Evolutionary conservation across 2,113 vertebrate genomes (phyloP).

Genomic region (Daboia siamensis): DNA sequence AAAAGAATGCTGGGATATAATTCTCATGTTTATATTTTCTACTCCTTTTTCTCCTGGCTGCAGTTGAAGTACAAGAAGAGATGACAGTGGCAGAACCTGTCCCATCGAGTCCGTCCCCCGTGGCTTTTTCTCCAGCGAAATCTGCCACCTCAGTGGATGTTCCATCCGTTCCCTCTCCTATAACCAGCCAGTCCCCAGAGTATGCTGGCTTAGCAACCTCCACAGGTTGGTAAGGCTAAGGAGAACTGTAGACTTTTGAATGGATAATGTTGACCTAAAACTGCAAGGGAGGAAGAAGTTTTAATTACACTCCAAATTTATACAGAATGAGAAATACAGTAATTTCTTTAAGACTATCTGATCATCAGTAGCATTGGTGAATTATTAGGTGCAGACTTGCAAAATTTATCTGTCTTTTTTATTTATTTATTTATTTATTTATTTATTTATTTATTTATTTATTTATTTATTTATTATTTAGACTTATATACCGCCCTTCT

Average conservation of each 20-base stretch:
- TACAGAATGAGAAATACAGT: background rate
- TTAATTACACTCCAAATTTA: background rate
- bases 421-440: too few relatives aligned
- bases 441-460: too few relatives aligned
- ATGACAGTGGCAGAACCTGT: conserved; percentile 79
- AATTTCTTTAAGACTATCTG: background rate
- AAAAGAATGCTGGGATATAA: background rate
- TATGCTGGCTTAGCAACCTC: conserved; percentile 76
- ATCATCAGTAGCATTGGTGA: background rate
- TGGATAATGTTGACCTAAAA: background rate
- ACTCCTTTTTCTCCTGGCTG: background rate
- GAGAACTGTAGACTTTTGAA: conserved; percentile 1
- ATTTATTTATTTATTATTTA: too few relatives aligned
- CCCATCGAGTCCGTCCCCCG: conserved; percentile 83
- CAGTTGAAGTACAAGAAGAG: conserved; percentile 84
- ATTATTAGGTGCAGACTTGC: background rate
- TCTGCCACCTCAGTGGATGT: conserved; percentile 85
- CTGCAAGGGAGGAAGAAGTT: background rate
- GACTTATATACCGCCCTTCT: too few relatives aligned
- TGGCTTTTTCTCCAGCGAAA: conserved; percentile 86
- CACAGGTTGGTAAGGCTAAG: conserved; percentile 79
- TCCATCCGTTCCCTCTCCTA: conserved; percentile 81
- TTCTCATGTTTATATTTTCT: background rate
- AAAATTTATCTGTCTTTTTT: background rate
- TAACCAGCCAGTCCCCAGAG: conserved; percentile 87